These are phyloP conservation scores for Monochamus alternatus DNA, from an alignment of 2,888 invertebrate genomes.

Conservation along the genomic window DNA sequence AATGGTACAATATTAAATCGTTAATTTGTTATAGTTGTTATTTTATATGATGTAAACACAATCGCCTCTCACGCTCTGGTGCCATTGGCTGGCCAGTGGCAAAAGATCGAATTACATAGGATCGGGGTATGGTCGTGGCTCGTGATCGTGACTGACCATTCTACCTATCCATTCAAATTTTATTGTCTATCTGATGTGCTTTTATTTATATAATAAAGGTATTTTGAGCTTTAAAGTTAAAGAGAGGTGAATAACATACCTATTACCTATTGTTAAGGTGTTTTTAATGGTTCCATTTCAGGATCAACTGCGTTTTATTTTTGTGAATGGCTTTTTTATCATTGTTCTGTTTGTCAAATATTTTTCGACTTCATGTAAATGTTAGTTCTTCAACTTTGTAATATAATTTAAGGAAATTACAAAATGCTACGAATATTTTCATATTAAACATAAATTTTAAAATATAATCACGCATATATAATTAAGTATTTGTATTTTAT, in stretches of 20 bases:
- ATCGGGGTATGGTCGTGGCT: slow-evolving; percentile 67
- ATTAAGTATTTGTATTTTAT: slow-evolving; percentile 63
- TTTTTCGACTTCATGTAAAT: slow-evolving; percentile 64
- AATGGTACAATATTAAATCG: slow-evolving; percentile 69
- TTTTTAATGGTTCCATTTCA: slow-evolving; percentile 66
- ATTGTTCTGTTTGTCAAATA: slow-evolving; percentile 63
- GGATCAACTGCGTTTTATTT: slow-evolving; percentile 67
- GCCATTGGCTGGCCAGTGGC: slow-evolving; percentile 58
- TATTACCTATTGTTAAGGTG: slow-evolving; percentile 65
- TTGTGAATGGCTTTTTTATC: slow-evolving; percentile 68
- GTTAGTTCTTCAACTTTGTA: slow-evolving; percentile 69
- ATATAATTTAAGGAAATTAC: slow-evolving; percentile 69
- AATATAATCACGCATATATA: slow-evolving; percentile 70
- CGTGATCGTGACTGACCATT: slow-evolving; percentile 56
- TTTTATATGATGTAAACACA: slow-evolving; percentile 66
- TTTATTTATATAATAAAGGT: slow-evolving; percentile 68
- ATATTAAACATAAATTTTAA: slow-evolving; percentile 70
- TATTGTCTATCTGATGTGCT: slow-evolving; percentile 68
- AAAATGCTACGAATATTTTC: slow-evolving; percentile 71
- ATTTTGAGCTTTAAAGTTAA: slow-evolving; percentile 70
- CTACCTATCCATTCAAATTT: slow-evolving; percentile 62
- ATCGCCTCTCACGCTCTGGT: slow-evolving; percentile 52
- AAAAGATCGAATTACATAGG: slow-evolving; percentile 65
- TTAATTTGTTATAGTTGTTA: slow-evolving; percentile 71
- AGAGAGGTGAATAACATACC: slow-evolving; percentile 68